Evolutionary conservation across 1,140 invertebrate species (phyloP).

Genomic region (Arctopsyche grandis): DNA sequence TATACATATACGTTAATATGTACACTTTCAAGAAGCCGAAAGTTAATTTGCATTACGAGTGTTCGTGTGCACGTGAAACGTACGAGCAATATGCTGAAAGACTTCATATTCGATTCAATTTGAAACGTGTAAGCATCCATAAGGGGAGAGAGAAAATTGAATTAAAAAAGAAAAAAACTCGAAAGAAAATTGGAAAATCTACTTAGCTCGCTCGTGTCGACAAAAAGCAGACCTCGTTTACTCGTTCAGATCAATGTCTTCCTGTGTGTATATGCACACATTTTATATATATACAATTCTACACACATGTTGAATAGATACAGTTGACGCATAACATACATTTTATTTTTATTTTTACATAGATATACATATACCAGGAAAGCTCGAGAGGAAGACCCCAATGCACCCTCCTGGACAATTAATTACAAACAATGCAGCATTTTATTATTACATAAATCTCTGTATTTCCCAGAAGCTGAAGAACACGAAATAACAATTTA

Average conservation of each 20-base stretch:
- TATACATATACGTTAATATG: too few species aligned
- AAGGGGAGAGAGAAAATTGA: not conserved
- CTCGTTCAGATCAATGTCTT: slow-evolving; percentile 18
- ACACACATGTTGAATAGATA: not conserved
- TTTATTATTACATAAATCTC: too few species aligned
- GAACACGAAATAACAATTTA: too few species aligned
- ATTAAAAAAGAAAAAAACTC: slow-evolving; percentile 7
- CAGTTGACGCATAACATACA: too few species aligned
- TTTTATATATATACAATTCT: not conserved
- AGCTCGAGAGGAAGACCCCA: too few species aligned
- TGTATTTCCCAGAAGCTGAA: too few species aligned
- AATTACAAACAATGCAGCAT: too few species aligned
- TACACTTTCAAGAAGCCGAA: too few species aligned
- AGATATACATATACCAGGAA: too few species aligned
- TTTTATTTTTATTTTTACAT: too few species aligned
- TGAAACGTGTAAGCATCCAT: not conserved
- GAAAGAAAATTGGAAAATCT: slow-evolving; percentile 29
- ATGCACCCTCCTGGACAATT: too few species aligned
- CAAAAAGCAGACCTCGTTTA: slow-evolving; percentile 27
- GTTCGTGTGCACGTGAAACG: not conserved
- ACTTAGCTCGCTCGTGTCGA: slow-evolving; percentile 15
- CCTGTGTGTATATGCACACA: not conserved
- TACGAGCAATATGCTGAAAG: not conserved
- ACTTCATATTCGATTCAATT: slow-evolving; percentile 7
- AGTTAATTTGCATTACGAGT: not conserved